Percentiles rank a stretch among this genome's conserved stretches.
phyloP scores from a whole-genome alignment of 2,113 vertebrate species.

The Callospermophilus lateralis region DNA sequence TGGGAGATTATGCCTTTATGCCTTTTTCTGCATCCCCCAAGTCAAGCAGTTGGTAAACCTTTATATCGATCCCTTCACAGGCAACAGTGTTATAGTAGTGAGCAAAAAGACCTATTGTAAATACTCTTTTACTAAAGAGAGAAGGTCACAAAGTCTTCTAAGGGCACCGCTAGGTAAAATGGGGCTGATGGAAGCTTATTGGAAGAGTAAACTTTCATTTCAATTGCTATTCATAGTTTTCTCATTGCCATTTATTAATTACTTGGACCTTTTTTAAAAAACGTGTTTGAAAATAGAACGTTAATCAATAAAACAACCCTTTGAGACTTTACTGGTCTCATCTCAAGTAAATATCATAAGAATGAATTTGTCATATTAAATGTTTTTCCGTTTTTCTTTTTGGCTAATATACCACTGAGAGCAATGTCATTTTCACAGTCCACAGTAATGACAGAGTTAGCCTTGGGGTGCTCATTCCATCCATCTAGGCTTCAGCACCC shows the following conservation, averaged over 20 bases:
- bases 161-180: not conserved
- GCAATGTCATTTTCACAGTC: not conserved
- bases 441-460: not conserved
- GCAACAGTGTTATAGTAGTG: not conserved
- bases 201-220: not conserved
- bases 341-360: not conserved
- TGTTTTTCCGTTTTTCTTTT: not conserved
- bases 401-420: conserved; percentile 2
- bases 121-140: not conserved
- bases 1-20: not conserved
- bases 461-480: not conserved
- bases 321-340: not conserved
- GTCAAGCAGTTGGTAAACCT: not conserved
- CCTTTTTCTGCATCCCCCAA: not conserved
- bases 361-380: not conserved
- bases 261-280: conserved; percentile 37
- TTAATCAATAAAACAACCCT: not conserved
- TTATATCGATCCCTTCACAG: not conserved
- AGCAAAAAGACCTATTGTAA: not conserved
- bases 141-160: not conserved
- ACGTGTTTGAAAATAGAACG: conserved; percentile 34
- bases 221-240: not conserved
- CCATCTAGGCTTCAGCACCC: not conserved
- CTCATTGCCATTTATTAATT: not conserved
- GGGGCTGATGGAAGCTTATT: not conserved